A percentile compares a stretch with the other conserved stretches of the same genome.
phyloP scores from a whole-genome alignment of 2,888 invertebrate species.

The Molorchus minor region DNA sequence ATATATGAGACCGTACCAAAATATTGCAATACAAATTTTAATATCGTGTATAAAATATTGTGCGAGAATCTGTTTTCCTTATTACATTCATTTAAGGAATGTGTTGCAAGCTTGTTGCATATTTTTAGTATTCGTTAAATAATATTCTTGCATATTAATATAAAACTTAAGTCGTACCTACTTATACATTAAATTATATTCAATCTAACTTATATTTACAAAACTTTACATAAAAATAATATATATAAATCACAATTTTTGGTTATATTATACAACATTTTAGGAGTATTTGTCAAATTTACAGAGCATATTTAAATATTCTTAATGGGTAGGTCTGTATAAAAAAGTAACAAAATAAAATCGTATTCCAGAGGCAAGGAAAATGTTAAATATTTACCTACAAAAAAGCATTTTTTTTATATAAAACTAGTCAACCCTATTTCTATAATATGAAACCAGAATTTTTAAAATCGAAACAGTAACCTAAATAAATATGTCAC shows the following conservation, averaged over 20 bases:
- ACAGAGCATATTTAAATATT: slow-evolving; percentile 17
- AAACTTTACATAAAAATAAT: slow-evolving; percentile 35
- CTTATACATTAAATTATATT: slow-evolving; percentile 23
- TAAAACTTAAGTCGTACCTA: slow-evolving; percentile 10
- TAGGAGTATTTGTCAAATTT: slow-evolving; percentile 31
- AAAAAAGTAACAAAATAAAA: slow-evolving; percentile 5
- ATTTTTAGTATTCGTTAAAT: slow-evolving; percentile 7
- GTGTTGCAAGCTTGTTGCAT: slow-evolving; percentile 13
- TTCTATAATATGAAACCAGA: too few species aligned
- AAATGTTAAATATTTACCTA: slow-evolving; percentile 17
- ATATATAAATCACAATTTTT: slow-evolving; percentile 39
- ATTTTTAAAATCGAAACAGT: too few species aligned
- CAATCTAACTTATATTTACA: slow-evolving; percentile 28
- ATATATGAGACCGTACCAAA: slow-evolving; percentile 27
- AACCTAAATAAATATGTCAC: too few species aligned
- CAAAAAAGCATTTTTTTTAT: too few species aligned
- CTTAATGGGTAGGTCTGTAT: slow-evolving; percentile 6
- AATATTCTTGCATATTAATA: background rate
- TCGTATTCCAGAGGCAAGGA: slow-evolving; percentile 8
- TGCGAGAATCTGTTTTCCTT: slow-evolving; percentile 3
- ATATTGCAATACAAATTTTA: slow-evolving; percentile 26
- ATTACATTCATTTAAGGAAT: slow-evolving; percentile 16
- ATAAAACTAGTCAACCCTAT: too few species aligned
- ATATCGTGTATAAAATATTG: slow-evolving; percentile 23
- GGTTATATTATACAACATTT: slow-evolving; percentile 33